A percentile compares a stretch with the other conserved stretches of the same genome.
Evolutionary conservation across 1,140 invertebrate genomes (phyloP).

Genomic region (Spodoptera frugiperda): DNA sequence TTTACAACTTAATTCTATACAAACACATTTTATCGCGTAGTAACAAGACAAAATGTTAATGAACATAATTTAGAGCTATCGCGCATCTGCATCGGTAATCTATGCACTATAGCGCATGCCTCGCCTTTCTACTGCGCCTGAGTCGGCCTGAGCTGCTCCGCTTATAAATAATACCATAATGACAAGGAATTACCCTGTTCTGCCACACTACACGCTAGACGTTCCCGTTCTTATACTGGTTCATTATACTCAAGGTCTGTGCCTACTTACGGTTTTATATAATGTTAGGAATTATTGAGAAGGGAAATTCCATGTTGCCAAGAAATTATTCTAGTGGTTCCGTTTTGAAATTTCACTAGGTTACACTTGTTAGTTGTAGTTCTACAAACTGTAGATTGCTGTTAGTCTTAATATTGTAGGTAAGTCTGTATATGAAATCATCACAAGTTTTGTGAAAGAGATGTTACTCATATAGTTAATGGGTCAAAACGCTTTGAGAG

Average conservation of each 20-base stretch:
- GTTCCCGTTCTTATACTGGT: constrained; percentile 59
- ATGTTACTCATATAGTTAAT: too few relatives aligned
- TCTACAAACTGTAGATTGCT: not conserved
- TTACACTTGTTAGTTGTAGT: not conserved
- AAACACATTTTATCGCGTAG: constrained; percentile 19
- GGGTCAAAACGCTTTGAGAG: not conserved
- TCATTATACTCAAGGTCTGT: constrained; percentile 58
- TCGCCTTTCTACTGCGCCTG: constrained; percentile 56
- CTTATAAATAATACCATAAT: constrained; percentile 84
- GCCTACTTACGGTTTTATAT: constrained; percentile 48
- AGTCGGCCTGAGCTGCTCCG: constrained; percentile 53
- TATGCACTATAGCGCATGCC: constrained; percentile 61
- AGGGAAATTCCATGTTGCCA: constrained; percentile 37
- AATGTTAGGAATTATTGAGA: constrained; percentile 49
- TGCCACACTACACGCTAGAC: constrained; percentile 64
- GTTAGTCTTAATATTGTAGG: constrained; percentile 7
- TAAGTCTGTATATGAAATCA: too few relatives aligned
- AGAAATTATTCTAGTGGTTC: constrained; percentile 35
- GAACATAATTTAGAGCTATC: constrained; percentile 34
- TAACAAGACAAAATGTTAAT: constrained; percentile 29
- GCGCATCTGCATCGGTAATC: constrained; percentile 47
- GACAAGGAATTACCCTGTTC: constrained; percentile 82
- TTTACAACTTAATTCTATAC: constrained; percentile 39
- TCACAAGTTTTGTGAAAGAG: too few relatives aligned
- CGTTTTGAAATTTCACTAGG: constrained; percentile 21